phyloP scores from a whole-genome alignment of 2,888 invertebrate genomes.

The Oscheius myriophilus region DNA sequence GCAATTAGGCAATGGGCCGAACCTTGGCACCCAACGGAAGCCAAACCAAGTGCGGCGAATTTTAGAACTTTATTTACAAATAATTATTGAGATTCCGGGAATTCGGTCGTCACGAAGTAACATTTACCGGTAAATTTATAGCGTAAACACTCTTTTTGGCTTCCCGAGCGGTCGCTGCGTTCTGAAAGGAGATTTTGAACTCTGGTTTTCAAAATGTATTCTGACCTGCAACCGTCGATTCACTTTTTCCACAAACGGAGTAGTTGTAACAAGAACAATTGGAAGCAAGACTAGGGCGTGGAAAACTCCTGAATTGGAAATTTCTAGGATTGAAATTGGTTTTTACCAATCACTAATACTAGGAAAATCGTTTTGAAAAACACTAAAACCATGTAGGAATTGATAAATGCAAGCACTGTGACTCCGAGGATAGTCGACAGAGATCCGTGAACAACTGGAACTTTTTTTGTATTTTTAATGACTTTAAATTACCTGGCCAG shows the following conservation, averaged over 20 bases:
- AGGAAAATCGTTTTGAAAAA: slow-evolving; percentile 97
- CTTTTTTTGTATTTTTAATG: neutral
- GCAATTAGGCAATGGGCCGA: too few species aligned
- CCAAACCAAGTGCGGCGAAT: too few species aligned
- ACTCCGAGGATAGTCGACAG: slow-evolving; percentile 90
- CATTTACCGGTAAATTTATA: slow-evolving; percentile 57
- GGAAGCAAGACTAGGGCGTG: slow-evolving; percentile 90
- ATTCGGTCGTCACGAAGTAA: slow-evolving; percentile 18
- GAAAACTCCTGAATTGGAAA: slow-evolving; percentile 76
- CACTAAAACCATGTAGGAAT: slow-evolving; percentile 85
- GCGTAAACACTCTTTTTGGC: slow-evolving; percentile 50
- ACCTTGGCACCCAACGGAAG: too few species aligned
- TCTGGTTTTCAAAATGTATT: slow-evolving; percentile 1
- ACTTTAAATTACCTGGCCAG: slow-evolving; percentile 62
- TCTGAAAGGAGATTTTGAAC: neutral
- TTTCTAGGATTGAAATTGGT: neutral
- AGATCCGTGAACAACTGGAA: slow-evolving; percentile 83
- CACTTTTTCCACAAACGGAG: slow-evolving; percentile 60
- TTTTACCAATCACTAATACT: slow-evolving; percentile 74
- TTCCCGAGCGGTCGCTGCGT: slow-evolving; percentile 23
- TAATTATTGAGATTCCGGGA: neutral
- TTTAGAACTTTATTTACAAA: neutral
- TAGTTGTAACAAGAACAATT: slow-evolving; percentile 68
- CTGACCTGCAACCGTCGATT: slow-evolving; percentile 6
- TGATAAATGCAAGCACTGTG: slow-evolving; percentile 84